Evolutionary conservation across 2,888 invertebrate genomes (phyloP), one percentile per base, ranked within the genome.

Genomic region (Andrena haemorrhoa): DNA sequence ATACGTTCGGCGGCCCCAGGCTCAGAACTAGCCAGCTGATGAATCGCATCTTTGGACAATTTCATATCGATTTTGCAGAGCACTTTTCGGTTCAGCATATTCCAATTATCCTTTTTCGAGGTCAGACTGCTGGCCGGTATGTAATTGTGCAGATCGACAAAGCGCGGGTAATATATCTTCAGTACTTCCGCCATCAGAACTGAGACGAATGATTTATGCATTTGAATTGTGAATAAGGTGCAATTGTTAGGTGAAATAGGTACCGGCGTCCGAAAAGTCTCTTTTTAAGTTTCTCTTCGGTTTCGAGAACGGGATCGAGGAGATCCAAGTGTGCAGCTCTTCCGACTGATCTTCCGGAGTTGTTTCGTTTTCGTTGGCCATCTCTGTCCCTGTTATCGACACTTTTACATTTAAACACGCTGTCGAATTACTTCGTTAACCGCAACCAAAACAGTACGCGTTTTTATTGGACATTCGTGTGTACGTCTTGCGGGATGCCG

Each of bases 101-200:
- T 95, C 97, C 97, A 97, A 91, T 97, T 97, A 85, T 95, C 95
- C 47, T 96, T 92, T 93, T 97, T 97, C 58, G 95, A 93, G 0
- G 95, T 94, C 66, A 95, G 94, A 33, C 96, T 95, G 93, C 95
- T 97, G 75, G 96, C 94, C 0, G 96, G 95, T 0, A 95, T 95
- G 93, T 97, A 97, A 93, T 97, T 97, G 93, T 97, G 97, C 91
- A 97, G 93, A 65, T 97, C 96, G 8, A 97, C 96, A 47, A 96
- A 91, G 86, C 96, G 96, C 0, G 97, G 96, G 89, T 96, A 96
- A 89, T 96, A 95, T 2, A 95, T 94, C 90, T 95, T 96, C 1
- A 97, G 94, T 61, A 97, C 95, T 93, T 96, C 96, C 0, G 96
- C 97, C 85, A 97, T 93, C 1, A 96, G 95, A 0, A 97, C 96